These are phyloP conservation scores for Drosophila niveifrons DNA, from an alignment of 2,888 invertebrate species.

Conservation along the genomic window DNA sequence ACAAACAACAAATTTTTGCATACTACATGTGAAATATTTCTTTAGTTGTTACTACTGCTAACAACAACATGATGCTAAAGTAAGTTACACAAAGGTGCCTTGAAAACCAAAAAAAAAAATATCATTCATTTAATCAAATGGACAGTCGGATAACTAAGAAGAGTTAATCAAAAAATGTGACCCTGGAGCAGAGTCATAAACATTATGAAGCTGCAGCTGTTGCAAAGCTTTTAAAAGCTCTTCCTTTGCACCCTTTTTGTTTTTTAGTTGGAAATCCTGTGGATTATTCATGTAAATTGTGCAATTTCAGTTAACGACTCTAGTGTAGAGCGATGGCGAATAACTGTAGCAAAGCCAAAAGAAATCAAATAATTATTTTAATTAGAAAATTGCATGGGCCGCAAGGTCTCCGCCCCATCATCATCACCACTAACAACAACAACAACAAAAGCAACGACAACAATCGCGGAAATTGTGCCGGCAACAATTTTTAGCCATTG, in stretches of 20 bases:
- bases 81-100: neutral
- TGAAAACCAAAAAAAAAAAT: accelerated
- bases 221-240: neutral
- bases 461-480: constrained; percentile 43
- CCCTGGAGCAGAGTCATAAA: neutral
- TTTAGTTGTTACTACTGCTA: neutral
- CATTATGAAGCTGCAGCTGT: neutral
- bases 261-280: neutral
- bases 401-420: neutral
- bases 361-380: constrained; percentile 61
- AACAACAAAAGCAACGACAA: constrained; percentile 29
- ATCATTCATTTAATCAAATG: neutral
- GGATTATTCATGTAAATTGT: neutral
- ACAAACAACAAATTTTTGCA: too few relatives aligned
- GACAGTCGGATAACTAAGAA: neutral
- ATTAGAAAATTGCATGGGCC: constrained; percentile 51
- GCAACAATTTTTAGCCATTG: constrained; percentile 34
- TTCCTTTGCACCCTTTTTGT: neutral
- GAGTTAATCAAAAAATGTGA: neutral
- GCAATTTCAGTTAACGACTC: constrained; percentile 1
- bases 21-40: too few relatives aligned
- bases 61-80: neutral
- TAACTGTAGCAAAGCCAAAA: constrained; percentile 9
- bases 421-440: neutral
- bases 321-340: neutral